These are phyloP conservation scores for Podarcis lilfordi DNA, from an alignment of 2,797 vertebrate species.

Conservation along the genomic window DNA sequence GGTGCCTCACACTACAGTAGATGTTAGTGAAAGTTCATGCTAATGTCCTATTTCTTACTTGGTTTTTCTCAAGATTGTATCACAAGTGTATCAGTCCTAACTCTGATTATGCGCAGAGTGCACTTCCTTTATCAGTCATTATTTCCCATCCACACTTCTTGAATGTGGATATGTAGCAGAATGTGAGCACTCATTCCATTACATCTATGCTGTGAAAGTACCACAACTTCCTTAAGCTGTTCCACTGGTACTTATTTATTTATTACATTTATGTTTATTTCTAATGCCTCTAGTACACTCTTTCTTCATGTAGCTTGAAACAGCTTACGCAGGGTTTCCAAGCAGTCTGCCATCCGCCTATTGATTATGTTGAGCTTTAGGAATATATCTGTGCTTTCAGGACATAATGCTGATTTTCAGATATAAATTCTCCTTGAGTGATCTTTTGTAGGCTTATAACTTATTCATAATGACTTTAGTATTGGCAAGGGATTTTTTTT, in stretches of 20 bases:
- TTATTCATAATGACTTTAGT: background rate
- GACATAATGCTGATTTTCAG: background rate
- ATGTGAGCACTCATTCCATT: background rate
- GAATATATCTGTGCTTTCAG: background rate
- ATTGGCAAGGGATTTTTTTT: background rate
- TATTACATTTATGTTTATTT: background rate
- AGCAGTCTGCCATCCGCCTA: background rate
- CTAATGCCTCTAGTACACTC: background rate
- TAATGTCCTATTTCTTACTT: too few relatives aligned
- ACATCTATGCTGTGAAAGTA: background rate
- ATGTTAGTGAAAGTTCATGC: too few relatives aligned
- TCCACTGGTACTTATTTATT: background rate
- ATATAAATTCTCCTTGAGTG: background rate
- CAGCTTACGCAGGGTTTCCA: background rate
- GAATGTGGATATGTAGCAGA: background rate
- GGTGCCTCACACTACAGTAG: too few relatives aligned
- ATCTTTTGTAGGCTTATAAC: background rate
- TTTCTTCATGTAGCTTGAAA: background rate
- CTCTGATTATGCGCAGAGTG: background rate
- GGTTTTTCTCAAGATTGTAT: too few relatives aligned
- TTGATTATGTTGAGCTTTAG: background rate
- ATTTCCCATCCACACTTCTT: background rate
- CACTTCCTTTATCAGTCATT: background rate
- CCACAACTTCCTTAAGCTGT: background rate
- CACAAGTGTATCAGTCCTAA: background rate